These are phyloP conservation scores for Peromyscus melanophrys DNA, from an alignment of 2,797 vertebrate genomes.

Conservation along the genomic window DNA sequence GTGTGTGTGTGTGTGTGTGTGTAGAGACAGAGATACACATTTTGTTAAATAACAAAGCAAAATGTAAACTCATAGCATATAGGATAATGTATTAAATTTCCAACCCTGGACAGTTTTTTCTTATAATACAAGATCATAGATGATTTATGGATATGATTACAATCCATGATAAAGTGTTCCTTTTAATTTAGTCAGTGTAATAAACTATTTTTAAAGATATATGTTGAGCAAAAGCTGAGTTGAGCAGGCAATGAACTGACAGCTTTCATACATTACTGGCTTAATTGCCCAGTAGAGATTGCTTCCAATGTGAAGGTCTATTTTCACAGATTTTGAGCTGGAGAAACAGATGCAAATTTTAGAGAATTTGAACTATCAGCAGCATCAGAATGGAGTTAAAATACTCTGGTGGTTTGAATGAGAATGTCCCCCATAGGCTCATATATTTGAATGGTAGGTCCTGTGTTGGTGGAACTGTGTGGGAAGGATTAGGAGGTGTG, in stretches of 20 bases:
- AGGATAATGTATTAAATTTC: constrained; percentile 9
- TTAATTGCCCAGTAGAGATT: not conserved
- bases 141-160: not conserved
- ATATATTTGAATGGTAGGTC: not conserved
- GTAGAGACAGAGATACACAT: not conserved
- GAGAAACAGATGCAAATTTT: not conserved
- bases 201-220: not conserved
- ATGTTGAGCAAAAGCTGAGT: not conserved
- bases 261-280: not conserved
- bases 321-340: not conserved
- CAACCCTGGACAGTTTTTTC: constrained; percentile 17
- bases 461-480: not conserved
- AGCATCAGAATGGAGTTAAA: not conserved
- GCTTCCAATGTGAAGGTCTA: not conserved
- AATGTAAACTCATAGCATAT: not conserved
- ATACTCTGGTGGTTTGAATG: not conserved
- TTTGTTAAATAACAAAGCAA: not conserved
- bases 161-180: not conserved
- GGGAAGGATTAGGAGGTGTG: not conserved
- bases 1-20: not conserved
- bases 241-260: not conserved
- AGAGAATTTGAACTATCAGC: not conserved
- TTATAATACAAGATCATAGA: not conserved
- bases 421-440: not conserved
- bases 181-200: constrained; percentile 12